A percentile compares a stretch with the other conserved stretches of the same genome.
phyloP scores from a whole-genome alignment of 1,140 invertebrate genomes.

The Orchesella cincta region DNA sequence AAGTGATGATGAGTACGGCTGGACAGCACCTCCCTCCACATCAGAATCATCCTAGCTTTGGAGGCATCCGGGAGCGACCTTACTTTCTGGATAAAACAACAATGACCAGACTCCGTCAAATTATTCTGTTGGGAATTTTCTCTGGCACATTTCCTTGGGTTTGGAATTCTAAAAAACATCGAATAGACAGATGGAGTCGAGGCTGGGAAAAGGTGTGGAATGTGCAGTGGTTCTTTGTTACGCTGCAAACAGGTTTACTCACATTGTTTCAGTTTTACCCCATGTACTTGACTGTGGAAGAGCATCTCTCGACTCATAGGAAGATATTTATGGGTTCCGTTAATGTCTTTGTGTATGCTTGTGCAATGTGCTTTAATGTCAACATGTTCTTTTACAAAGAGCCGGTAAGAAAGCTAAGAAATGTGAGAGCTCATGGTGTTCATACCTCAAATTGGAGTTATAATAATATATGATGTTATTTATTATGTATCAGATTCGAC shows the following conservation, averaged over 20 bases:
- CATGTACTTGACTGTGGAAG: background rate
- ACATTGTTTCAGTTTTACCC: background rate
- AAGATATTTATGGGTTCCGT: conserved; percentile 2
- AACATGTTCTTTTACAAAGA: conserved; percentile 23
- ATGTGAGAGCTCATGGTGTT: background rate
- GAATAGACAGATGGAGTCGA: background rate
- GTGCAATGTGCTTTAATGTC: background rate
- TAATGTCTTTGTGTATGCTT: background rate
- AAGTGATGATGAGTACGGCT: too few relatives aligned
- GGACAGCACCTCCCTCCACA: too few relatives aligned
- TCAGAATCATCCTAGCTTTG: too few relatives aligned
- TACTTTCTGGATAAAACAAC: background rate
- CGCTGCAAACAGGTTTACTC: background rate
- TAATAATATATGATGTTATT: background rate
- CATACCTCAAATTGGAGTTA: background rate
- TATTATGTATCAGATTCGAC: background rate
- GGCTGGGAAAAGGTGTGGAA: background rate
- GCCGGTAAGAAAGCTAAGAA: background rate
- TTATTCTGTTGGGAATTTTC: background rate
- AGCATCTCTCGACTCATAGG: background rate
- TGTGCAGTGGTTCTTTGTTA: conserved; percentile 11
- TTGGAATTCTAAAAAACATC: background rate
- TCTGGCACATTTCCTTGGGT: background rate
- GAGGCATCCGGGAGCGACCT: background rate
- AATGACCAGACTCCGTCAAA: background rate